Base-by-base conservation (phyloP, 2,888 invertebrate species). In the Ommatoiulus sabulosus region DNA sequence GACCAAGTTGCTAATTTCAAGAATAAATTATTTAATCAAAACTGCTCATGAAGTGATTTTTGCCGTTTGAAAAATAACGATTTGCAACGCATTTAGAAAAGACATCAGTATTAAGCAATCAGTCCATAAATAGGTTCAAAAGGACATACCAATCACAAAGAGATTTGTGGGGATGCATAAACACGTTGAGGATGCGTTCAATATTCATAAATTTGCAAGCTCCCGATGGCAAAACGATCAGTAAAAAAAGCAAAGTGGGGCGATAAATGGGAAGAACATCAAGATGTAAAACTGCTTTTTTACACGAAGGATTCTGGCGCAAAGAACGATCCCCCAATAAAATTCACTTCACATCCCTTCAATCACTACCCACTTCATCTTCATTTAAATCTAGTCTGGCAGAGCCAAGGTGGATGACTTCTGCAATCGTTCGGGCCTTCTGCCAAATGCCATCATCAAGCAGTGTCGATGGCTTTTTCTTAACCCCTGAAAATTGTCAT, bases 391-490 rank as follows among this genome's bases (percentile, higher is more conserved):
- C 72, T 24, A 24, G 7, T 72, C 72, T 24, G 24, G 72, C 72
- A 72, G 72, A 10, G 63, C 20, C 72, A n/a, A 72, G 72, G 72
- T 72, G 72, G 72, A 24, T 72, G 3, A n/a, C 72, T 72, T 24
- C 10, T 63, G 63, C n/a, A 72, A 72, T 72, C 10, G 72, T 24
- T 72, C 72, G 72, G 72, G 72, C 72, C 72, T 72, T 72, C 72
- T 72, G 72, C 72, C 72, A 72, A 72, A n/a, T n/a, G 72, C 24
- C 72, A 72, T 72, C 24, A 72, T 72, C 10, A 0, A 3, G 72
- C 57, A n/a, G 57, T 57, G n/a, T 6, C 57, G n/a, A 57, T 57
- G n/a, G n/a, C n/a, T 57, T 72, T 72, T 72, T 72, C 72, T 72
- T 72, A 24, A 72, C 72, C 72, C 72, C 24, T 72, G 72, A 72